Conservation (phyloP, 2,888 invertebrate species). For the Phalera bucephala region DNA sequence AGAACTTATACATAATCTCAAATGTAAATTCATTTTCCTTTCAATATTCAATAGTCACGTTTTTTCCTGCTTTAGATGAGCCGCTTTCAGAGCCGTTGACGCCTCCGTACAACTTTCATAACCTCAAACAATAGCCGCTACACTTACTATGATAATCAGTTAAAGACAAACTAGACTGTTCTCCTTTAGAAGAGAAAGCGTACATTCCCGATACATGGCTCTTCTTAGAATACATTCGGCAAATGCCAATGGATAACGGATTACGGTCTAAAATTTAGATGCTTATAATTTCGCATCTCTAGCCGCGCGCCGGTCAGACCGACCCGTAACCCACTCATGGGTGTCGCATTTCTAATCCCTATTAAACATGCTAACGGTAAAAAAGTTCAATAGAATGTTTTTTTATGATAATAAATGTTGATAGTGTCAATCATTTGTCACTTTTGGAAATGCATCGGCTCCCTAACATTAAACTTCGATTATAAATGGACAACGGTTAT, state of each 20-base stretch:
- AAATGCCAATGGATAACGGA: conserved; percentile 76
- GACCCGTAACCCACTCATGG: conserved; percentile 22
- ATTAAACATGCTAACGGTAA: conserved; percentile 17
- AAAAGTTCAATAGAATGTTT: conserved; percentile 4
- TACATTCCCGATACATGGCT: conserved; percentile 54
- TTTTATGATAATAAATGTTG: conserved; percentile 7
- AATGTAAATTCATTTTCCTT: conserved; percentile 12
- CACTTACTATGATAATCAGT: conserved; percentile 76
- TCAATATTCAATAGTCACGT: conserved; percentile 14
- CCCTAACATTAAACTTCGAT: conserved; percentile 18
- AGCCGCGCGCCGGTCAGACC: conserved; percentile 32
- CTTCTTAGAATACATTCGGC: conserved; percentile 73
- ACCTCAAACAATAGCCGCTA: conserved; percentile 64
- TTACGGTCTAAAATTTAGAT: conserved; percentile 51
- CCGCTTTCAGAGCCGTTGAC: conserved; percentile 16
- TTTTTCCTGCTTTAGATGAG: conserved; percentile 8
- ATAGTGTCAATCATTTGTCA: conserved; percentile 23
- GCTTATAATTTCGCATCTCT: conserved; percentile 59
- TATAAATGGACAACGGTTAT: conserved; percentile 23
- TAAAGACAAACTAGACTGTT: conserved; percentile 66
- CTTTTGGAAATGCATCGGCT: conserved; percentile 20
- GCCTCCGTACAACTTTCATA: conserved; percentile 57
- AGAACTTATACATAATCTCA: conserved; percentile 5
- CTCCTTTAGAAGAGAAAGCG: conserved; percentile 74
- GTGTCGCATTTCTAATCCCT: conserved; percentile 23